Conservation (phyloP, 2,113 vertebrate species). For the Charina bottae region DNA sequence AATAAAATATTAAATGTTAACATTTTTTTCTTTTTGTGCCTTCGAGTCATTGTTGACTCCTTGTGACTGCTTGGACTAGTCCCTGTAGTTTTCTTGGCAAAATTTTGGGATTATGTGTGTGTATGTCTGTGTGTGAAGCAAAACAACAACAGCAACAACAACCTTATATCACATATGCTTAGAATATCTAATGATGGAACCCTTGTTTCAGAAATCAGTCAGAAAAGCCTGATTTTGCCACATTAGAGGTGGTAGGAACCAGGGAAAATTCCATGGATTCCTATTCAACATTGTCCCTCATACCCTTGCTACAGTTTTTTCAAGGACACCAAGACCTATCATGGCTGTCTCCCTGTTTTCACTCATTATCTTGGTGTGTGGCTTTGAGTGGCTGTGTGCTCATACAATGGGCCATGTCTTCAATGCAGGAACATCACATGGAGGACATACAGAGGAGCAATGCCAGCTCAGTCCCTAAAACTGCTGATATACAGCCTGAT, state of each 20-base stretch:
- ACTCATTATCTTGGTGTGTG: no score
- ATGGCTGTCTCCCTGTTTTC: no score
- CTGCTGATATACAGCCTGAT: neutral
- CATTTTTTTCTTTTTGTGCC: neutral
- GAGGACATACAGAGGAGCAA: neutral
- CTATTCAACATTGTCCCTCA: no score
- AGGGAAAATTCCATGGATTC: no score
- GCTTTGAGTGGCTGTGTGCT: no score
- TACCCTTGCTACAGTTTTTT: no score
- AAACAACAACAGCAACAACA: neutral
- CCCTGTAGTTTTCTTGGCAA: neutral
- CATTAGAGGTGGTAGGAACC: no score
- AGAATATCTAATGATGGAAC: neutral
- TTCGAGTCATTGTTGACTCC: neutral
- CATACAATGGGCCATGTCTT: no score
- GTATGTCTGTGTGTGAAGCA: neutral
- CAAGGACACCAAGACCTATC: no score
- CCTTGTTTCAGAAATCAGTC: neutral
- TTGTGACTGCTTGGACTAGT: neutral
- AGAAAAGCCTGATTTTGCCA: neutral
- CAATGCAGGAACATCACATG: neutral
- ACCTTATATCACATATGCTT: neutral
- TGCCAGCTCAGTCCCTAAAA: neutral
- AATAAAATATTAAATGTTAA: neutral
- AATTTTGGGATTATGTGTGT: neutral